phyloP scores from a whole-genome alignment of 2,113 vertebrate species.

The Octodon degus region DNA sequence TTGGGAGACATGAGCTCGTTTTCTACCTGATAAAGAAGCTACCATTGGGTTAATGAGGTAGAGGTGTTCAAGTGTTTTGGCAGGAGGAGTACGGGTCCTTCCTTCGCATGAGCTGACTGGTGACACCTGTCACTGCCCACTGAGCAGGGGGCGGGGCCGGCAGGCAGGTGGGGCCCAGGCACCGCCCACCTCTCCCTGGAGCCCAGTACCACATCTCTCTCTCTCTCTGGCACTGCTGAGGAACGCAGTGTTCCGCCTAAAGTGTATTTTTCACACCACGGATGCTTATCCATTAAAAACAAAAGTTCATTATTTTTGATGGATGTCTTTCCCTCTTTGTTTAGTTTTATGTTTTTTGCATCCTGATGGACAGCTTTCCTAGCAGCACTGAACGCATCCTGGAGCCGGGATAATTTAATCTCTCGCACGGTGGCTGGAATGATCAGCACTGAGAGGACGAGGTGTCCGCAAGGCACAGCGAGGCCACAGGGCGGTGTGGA shows the following conservation, averaged over 20 bases:
- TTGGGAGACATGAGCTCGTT: not conserved
- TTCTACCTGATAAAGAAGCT: not conserved
- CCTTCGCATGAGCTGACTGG: not conserved
- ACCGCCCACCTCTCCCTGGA: fast-evolving
- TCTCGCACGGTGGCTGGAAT: not conserved
- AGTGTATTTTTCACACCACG: not conserved
- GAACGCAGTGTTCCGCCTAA: fast-evolving
- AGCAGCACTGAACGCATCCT: fast-evolving
- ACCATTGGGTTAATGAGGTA: fast-evolving
- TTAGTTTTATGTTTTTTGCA: not conserved
- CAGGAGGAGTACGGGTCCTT: not conserved
- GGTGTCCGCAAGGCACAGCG: fast-evolving
- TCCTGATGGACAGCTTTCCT: conserved; percentile 33
- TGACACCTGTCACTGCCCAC: not conserved
- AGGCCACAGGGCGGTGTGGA: fast-evolving
- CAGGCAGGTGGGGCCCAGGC: fast-evolving
- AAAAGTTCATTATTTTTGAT: conserved; percentile 73
- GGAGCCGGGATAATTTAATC: not conserved
- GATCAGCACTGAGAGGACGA: not conserved
- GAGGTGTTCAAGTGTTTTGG: not conserved
- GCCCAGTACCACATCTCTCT: fast-evolving
- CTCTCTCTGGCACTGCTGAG: not conserved
- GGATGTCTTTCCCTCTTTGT: conserved; percentile 39
- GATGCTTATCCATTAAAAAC: conserved; percentile 51
- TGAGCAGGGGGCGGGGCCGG: not conserved